phyloP scores from a whole-genome alignment of 1,140 invertebrate genomes.

The Heliconius congener region DNA sequence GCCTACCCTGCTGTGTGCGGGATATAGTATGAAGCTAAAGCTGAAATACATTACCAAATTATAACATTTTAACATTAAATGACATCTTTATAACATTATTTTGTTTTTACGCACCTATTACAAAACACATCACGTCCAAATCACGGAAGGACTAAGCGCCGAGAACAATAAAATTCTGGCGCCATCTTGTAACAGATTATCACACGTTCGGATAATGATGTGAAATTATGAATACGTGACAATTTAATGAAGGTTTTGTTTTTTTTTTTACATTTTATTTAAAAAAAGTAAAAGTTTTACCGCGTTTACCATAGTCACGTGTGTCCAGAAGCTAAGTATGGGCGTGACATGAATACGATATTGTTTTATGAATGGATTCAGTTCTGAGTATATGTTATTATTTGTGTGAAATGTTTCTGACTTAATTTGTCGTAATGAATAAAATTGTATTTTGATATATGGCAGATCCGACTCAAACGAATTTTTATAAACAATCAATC shows the following conservation, averaged over 20 bases:
- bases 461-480: too few relatives aligned
- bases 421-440: background rate
- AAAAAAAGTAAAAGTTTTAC: slow-evolving; percentile 66
- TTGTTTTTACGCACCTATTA: slow-evolving; percentile 25
- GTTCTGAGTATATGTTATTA: slow-evolving; percentile 22
- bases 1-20: too few relatives aligned
- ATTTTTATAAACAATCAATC: too few relatives aligned
- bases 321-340: slow-evolving; percentile 59
- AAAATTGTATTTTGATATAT: too few relatives aligned
- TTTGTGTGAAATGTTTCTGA: slow-evolving; percentile 4
- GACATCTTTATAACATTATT: too few relatives aligned
- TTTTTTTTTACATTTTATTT: slow-evolving; percentile 39
- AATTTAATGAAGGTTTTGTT: slow-evolving; percentile 37
- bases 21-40: too few relatives aligned
- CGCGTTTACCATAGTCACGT: slow-evolving; percentile 54
- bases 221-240: slow-evolving; percentile 72
- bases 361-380: slow-evolving; percentile 32
- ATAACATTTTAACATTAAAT: background rate
- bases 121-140: slow-evolving; percentile 49
- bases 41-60: too few relatives aligned
- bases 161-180: slow-evolving; percentile 65
- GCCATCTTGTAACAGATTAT: slow-evolving; percentile 68
- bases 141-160: slow-evolving; percentile 39
- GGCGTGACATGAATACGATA: slow-evolving; percentile 55
- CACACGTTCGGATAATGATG: slow-evolving; percentile 72